phyloP scores from a whole-genome alignment of 2,888 invertebrate species.

The Plebejus argus region DNA sequence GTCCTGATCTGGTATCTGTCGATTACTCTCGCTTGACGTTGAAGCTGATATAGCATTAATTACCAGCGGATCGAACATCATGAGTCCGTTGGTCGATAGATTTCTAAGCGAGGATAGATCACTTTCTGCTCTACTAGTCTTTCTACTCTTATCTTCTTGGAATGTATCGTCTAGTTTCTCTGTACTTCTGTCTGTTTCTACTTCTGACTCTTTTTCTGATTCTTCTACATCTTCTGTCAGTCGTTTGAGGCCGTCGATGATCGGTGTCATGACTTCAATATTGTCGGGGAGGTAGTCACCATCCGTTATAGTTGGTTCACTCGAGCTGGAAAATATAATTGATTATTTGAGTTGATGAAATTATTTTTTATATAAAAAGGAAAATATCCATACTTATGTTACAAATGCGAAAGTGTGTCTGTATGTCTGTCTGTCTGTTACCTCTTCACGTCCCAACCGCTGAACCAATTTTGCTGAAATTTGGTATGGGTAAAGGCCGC shows the following conservation, averaged over 20 bases:
- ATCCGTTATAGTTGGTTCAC: slow-evolving; percentile 66
- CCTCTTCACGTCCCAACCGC: too few relatives aligned
- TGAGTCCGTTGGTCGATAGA: slow-evolving; percentile 71
- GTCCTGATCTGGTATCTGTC: slow-evolving; percentile 70
- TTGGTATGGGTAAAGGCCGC: too few relatives aligned
- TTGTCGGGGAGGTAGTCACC: slow-evolving; percentile 74
- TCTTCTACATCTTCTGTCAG: slow-evolving; percentile 56
- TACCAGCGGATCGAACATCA: slow-evolving; percentile 76
- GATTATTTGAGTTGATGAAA: background rate
- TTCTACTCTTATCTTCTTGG: slow-evolving; percentile 58
- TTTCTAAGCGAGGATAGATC: slow-evolving; percentile 69
- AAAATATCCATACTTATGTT: too few relatives aligned
- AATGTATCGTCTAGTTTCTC: slow-evolving; percentile 58
- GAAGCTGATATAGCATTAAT: slow-evolving; percentile 66
- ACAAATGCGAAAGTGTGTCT: too few relatives aligned
- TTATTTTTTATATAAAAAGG: too few relatives aligned
- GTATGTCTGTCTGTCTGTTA: too few relatives aligned
- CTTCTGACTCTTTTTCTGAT: slow-evolving; percentile 48
- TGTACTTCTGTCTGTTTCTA: slow-evolving; percentile 44
- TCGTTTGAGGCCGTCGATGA: slow-evolving; percentile 68
- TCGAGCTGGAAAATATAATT: slow-evolving; percentile 55
- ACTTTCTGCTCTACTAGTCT: slow-evolving; percentile 61
- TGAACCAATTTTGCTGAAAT: too few relatives aligned
- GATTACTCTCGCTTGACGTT: slow-evolving; percentile 54
- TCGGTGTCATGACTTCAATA: slow-evolving; percentile 75